Percentiles rank a stretch among this genome's conserved stretches.
Evolutionary conservation across 2,113 vertebrate species (phyloP).

Genomic region (Orientallactaga bullata): DNA sequence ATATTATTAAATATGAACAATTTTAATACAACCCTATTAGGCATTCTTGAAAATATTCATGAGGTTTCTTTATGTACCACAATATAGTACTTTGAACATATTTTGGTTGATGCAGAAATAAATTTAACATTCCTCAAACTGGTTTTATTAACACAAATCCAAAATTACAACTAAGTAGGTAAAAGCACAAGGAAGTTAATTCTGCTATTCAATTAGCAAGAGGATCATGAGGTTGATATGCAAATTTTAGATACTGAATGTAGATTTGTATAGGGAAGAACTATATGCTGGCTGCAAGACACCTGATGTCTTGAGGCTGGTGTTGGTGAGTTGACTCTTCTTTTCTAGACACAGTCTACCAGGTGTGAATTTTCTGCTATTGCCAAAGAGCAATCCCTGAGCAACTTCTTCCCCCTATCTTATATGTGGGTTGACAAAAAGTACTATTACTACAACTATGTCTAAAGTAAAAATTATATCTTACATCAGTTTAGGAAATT

Average conservation of each 20-base stretch:
- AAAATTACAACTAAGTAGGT: neutral
- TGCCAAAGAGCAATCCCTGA: neutral
- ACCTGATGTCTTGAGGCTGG: neutral
- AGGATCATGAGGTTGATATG: neutral
- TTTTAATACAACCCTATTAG: neutral
- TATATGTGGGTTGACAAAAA: neutral
- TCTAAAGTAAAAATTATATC: neutral
- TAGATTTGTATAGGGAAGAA: neutral
- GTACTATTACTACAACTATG: too few relatives aligned
- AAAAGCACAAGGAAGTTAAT: neutral
- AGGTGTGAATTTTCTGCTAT: neutral
- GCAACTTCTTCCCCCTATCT: neutral
- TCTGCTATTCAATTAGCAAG: neutral
- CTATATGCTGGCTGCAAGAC: neutral
- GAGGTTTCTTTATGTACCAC: neutral
- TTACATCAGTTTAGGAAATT: neutral
- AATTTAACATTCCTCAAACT: constrained; percentile 9
- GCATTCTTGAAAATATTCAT: constrained; percentile 34
- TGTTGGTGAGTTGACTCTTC: neutral
- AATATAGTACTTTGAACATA: neutral
- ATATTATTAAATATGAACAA: constrained; percentile 26
- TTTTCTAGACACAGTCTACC: neutral
- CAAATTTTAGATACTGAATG: neutral
- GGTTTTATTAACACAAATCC: neutral
- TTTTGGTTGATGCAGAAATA: constrained; percentile 29